These are phyloP conservation scores for Muntiacus muntjak DNA, from an alignment of 2,113 vertebrate genomes.

Conservation along the genomic window DNA sequence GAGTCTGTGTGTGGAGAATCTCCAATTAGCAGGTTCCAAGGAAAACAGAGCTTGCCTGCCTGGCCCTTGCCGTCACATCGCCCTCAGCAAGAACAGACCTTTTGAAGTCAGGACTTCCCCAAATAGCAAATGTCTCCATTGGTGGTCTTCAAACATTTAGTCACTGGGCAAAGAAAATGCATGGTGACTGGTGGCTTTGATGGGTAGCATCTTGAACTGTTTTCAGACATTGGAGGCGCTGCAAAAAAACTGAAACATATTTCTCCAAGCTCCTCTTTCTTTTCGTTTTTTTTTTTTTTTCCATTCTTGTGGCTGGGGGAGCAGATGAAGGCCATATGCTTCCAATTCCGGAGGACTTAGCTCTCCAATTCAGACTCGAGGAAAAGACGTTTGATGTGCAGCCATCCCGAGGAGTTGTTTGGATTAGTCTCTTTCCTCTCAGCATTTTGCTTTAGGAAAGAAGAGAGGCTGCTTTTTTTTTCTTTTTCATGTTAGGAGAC, in stretches of 20 bases:
- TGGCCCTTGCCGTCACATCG: constrained; percentile 22
- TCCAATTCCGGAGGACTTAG: neutral
- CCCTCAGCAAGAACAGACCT: constrained; percentile 49
- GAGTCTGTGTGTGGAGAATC: neutral
- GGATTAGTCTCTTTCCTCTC: neutral
- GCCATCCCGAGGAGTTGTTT: neutral
- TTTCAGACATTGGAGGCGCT: neutral
- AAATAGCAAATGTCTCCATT: accelerated
- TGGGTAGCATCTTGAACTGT: constrained; percentile 4
- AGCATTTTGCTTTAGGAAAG: neutral
- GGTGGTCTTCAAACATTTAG: neutral
- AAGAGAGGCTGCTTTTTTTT: neutral
- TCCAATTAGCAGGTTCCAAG: accelerated
- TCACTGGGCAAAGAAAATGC: neutral
- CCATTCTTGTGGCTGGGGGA: neutral
- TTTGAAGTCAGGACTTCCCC: constrained; percentile 65
- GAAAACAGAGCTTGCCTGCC: neutral
- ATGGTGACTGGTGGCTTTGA: accelerated
- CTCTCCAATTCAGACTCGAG: accelerated
- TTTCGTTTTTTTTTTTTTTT: neutral
- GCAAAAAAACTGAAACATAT: neutral
- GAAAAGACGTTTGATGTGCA: neutral
- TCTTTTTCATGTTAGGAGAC: neutral
- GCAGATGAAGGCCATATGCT: neutral
- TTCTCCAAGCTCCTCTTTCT: neutral